A percentile compares a stretch with the other conserved stretches of the same genome.
phyloP scores from a whole-genome alignment of 2,113 vertebrate genomes.

The Trochalopteron elliotii region DNA sequence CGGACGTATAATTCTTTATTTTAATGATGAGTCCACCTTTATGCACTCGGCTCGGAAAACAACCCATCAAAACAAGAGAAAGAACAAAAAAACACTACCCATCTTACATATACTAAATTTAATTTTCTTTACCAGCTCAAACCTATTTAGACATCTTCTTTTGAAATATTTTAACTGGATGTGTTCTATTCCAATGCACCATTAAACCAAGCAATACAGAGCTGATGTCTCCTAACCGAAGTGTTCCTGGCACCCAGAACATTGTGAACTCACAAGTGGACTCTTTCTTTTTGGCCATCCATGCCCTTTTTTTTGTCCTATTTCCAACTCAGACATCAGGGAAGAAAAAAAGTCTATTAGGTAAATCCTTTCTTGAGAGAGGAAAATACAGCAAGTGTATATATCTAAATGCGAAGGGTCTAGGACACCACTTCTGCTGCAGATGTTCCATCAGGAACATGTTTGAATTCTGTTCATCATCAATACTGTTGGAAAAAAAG shows the following conservation, averaged over 20 bases:
- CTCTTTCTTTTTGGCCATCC: neutral
- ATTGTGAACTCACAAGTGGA: neutral
- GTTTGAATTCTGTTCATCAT: neutral
- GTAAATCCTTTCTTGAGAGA: neutral
- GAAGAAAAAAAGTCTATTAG: neutral
- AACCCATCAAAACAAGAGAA: neutral
- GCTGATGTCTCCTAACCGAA: neutral
- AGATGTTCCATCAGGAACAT: neutral
- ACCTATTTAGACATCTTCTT: neutral
- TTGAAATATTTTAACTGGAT: neutral
- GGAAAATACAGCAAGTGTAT: neutral
- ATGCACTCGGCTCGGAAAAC: neutral
- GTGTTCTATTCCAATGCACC: neutral
- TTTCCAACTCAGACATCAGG: neutral
- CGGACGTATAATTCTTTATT: accelerated
- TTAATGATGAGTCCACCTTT: neutral
- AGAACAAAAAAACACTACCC: neutral
- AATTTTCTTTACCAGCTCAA: neutral
- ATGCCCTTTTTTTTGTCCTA: neutral
- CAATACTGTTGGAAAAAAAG: neutral
- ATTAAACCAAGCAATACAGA: neutral
- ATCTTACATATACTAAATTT: neutral
- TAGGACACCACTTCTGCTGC: neutral
- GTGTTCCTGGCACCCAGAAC: neutral
- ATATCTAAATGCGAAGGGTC: neutral